A percentile compares a stretch with the other conserved stretches of the same genome.
Conservation (phyloP, 2,888 invertebrate genomes). For the Amiota mariae region DNA sequence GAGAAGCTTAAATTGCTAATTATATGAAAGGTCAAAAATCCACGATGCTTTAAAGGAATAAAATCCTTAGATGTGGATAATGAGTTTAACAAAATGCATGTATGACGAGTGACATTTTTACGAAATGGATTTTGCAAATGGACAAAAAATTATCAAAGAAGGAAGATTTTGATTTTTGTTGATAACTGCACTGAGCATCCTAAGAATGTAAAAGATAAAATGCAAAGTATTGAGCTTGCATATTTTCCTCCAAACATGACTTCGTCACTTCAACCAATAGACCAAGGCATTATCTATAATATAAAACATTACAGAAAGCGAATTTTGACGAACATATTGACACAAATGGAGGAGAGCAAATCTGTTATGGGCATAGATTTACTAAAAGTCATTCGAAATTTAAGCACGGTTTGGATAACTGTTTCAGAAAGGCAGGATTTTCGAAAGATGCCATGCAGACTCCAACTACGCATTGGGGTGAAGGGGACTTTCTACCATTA, state of each 20-base stretch:
- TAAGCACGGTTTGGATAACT: conserved; percentile 20
- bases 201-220: conserved; percentile 34
- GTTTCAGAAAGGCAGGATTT: not conserved
- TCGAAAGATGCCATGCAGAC: not conserved
- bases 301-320: conserved; percentile 40
- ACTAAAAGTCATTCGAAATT: too few species aligned
- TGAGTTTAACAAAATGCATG: conserved; percentile 41
- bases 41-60: conserved; percentile 31
- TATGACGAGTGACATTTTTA: conserved; percentile 38
- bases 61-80: conserved; percentile 33
- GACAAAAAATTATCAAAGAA: conserved; percentile 35
- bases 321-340: too few species aligned
- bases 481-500: not conserved
- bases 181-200: conserved; percentile 37
- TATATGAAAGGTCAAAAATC: conserved; percentile 34
- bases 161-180: conserved; percentile 40
- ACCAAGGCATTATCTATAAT: conserved; percentile 38
- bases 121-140: conserved; percentile 38
- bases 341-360: too few species aligned
- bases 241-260: conserved; percentile 44
- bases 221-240: conserved; percentile 40
- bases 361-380: too few species aligned
- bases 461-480: not conserved
- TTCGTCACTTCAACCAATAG: conserved; percentile 38
- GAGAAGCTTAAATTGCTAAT: too few species aligned